Conservation (phyloP, 64 coral and sea anemone species). For the Cladopsammia gracilis region DNA sequence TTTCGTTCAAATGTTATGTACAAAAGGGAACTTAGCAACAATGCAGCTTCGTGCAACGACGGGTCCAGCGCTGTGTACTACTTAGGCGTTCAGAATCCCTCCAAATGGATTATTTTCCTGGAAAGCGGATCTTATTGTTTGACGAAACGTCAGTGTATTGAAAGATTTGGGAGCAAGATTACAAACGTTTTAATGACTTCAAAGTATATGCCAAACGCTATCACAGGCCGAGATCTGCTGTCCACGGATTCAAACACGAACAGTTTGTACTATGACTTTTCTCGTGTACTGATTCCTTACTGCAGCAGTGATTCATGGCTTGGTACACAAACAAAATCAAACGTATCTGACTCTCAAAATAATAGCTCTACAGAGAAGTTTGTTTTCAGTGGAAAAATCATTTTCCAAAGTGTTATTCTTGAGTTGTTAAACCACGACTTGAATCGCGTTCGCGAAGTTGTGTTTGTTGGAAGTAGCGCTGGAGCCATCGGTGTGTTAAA, state of each 20-base stretch:
- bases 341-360: background rate
- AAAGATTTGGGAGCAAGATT: conserved; percentile 21
- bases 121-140: conserved; percentile 34
- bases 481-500: background rate
- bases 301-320: conserved; percentile 34
- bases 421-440: background rate
- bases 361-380: background rate
- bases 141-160: conserved; percentile 17
- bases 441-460: background rate
- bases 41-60: conserved; percentile 10
- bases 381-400: conserved; percentile 43
- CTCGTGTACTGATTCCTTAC: conserved; percentile 8
- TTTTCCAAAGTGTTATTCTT: conserved; percentile 42
- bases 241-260: background rate
- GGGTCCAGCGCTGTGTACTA: background rate
- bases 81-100: background rate
- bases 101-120: conserved; percentile 36
- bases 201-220: background rate
- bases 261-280: conserved; percentile 2
- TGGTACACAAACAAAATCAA: background rate
- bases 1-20: background rate
- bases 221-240: conserved; percentile 8
- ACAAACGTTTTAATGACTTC: conserved; percentile 34
- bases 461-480: conserved; percentile 23
- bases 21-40: background rate